Percentiles rank a stretch among this genome's conserved stretches.
phyloP scores from a whole-genome alignment of 2,113 vertebrate genomes.

The Syngnathus typhle region DNA sequence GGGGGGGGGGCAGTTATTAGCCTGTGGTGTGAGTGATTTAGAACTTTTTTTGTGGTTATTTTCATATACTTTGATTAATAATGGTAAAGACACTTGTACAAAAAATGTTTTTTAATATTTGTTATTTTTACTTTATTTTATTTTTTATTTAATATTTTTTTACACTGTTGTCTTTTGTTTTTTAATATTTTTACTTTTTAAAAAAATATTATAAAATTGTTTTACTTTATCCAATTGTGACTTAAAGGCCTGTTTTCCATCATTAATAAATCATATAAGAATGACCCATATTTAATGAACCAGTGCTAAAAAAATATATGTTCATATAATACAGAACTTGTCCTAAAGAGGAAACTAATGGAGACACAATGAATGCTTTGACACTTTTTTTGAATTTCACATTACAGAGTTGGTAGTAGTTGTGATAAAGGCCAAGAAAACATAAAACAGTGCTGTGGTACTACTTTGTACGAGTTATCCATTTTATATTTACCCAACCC shows the following conservation, averaged over 20 bases:
- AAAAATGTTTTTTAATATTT: no score
- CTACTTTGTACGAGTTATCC: conserved; percentile 26
- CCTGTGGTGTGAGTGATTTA: conserved; percentile 86
- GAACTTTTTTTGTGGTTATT: conserved; percentile 62
- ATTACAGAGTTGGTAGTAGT: neutral
- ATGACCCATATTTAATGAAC: neutral
- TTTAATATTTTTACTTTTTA: no score
- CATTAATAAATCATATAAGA: no score
- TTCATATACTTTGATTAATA: no score
- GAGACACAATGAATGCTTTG: neutral
- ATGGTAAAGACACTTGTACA: no score
- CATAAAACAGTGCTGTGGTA: conserved; percentile 16
- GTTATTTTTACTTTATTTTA: no score
- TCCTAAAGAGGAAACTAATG: neutral
- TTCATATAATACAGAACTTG: neutral
- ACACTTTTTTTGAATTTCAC: neutral
- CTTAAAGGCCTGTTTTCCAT: no score
- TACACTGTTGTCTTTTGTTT: no score
- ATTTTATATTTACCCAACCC: conserved; percentile 43
- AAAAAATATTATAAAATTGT: no score
- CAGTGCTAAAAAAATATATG: conserved; percentile 23
- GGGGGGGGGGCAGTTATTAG: conserved; percentile 82
- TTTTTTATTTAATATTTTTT: no score
- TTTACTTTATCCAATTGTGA: no score
- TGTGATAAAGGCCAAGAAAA: neutral